A percentile compares a stretch with the other conserved stretches of the same genome.
phyloP scores from a whole-genome alignment of 2,113 vertebrate species.

The Tetrao urogallus region DNA sequence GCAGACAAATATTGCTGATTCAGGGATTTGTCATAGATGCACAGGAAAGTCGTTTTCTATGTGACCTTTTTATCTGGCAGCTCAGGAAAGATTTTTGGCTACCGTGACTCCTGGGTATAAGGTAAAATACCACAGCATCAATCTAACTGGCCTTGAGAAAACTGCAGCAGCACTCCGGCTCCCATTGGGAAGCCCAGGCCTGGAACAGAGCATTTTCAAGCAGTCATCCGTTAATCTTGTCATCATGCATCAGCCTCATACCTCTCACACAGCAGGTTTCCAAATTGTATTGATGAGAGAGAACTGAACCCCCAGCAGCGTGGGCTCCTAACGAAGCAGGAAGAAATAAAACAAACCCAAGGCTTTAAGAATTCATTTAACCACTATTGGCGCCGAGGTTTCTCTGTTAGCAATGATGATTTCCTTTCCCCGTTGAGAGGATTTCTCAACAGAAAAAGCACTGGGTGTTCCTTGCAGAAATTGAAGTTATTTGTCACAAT shows the following conservation, averaged over 20 bases:
- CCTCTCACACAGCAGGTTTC: not conserved
- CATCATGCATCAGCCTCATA: not conserved
- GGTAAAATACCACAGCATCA: slow-evolving; percentile 13
- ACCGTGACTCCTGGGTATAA: not conserved
- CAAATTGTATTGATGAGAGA: not conserved
- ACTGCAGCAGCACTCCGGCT: not conserved
- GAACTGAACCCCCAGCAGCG: not conserved
- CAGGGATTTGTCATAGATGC: not conserved
- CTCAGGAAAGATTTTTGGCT: not conserved
- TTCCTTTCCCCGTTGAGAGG: not conserved
- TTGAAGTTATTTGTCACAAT: not conserved
- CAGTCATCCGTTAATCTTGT: not conserved
- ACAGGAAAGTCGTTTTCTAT: not conserved
- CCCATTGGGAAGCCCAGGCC: not conserved
- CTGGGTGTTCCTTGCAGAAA: not conserved
- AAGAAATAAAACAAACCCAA: not conserved
- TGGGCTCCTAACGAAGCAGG: not conserved
- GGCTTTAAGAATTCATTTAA: not conserved
- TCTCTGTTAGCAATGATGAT: not conserved
- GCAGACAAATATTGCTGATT: not conserved
- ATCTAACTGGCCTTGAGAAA: not conserved
- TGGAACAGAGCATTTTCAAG: slow-evolving; percentile 26
- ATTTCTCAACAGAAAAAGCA: not conserved
- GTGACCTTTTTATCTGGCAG: not conserved
- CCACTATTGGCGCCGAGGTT: not conserved